Base-by-base conservation (phyloP, 2,888 invertebrate species). In the Acleris laterana region DNA sequence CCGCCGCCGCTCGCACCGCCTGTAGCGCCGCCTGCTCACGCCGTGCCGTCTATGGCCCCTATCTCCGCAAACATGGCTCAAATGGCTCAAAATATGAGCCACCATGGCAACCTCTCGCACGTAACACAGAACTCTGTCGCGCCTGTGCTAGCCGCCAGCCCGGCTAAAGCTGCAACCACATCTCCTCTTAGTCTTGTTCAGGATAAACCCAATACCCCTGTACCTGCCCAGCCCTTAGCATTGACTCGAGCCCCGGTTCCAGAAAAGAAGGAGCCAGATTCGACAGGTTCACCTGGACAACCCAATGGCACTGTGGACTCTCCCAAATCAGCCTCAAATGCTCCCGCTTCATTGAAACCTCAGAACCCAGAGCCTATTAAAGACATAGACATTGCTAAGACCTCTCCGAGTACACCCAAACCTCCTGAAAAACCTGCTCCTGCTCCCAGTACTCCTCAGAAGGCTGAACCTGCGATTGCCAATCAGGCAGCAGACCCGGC, bases 31-130 rank as follows among this genome's bases (percentile, higher is more conserved):
- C 82, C 62, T 68, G 52, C 88, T 65, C 89, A 89, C 83, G 85
- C 88, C 63, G 85, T 83, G 74, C 88, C 91, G 9, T 91, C 93
- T 75, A 87, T 94, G 93, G 86, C 94, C 71, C 88, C 93, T 50
- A 85, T 93, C 77, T 80, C 93, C 69, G 90, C 93, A 61, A 92
- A 92, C 81, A 93, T 93, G 93, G 92, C 92, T 46, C 91, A 91
- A 75, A 89, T 91, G 90, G 93, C 93, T 69, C 93, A 93, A 71
- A 93, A 93, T 76, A 93, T 93, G 93, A 91, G 91, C 77, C 91
- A 93, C 85, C 93, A 93, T 70, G 93, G 93, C 66, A 93, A 93
- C 81, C 79, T 93, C 25, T 93, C 93, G 11, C 90, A 90, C 62
- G 86, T 89, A 65, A 86, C 87, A 25, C 90, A 90, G 75, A 90